Conservation (phyloP, 2,797 vertebrate genomes). For the Phalanger gymnotis region DNA sequence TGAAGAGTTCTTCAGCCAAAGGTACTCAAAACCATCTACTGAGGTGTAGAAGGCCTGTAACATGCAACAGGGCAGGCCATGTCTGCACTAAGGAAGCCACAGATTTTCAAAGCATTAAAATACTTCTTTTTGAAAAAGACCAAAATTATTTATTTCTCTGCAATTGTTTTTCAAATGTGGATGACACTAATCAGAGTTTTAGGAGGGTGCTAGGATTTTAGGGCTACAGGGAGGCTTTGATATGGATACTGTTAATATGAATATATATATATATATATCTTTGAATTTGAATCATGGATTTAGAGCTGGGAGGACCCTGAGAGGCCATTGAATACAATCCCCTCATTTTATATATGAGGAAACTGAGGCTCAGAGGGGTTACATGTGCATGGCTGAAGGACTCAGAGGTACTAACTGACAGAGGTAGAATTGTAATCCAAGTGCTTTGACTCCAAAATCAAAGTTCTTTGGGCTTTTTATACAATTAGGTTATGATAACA, state of each 20-base stretch:
- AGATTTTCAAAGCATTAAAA: not conserved
- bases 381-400: not conserved
- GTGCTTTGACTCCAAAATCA: not conserved
- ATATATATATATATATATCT: not conserved
- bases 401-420: not conserved
- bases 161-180: conserved; percentile 11
- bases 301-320: not conserved
- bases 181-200: conserved; percentile 8
- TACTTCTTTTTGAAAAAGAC: not conserved
- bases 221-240: not conserved
- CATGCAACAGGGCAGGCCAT: not conserved
- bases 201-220: not conserved
- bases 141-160: conserved; percentile 6
- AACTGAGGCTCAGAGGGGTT: not conserved
- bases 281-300: not conserved
- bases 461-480: not conserved
- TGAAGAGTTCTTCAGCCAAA: conserved; percentile 15
- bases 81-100: not conserved
- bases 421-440: not conserved
- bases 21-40: not conserved
- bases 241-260: not conserved
- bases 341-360: not conserved
- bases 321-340: too few relatives aligned
- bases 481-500: not conserved
- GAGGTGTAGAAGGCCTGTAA: not conserved